These are phyloP conservation scores for Clivina fossor DNA, from an alignment of 2,888 invertebrate genomes.

Conservation along the genomic window DNA sequence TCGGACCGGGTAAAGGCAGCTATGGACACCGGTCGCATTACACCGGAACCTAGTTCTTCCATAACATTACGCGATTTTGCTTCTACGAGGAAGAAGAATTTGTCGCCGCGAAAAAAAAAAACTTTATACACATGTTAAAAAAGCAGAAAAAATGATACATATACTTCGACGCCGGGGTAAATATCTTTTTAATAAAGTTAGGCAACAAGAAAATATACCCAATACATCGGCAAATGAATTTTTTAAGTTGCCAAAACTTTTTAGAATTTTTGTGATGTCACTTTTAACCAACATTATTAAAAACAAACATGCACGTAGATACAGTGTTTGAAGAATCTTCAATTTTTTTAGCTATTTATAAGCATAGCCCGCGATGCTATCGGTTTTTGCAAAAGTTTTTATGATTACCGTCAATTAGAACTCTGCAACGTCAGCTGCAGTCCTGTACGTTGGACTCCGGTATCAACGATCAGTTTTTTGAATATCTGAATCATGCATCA, in stretches of 20 bases:
- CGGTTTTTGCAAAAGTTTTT: conserved; percentile 5
- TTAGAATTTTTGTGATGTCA: background rate
- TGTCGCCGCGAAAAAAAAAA: background rate
- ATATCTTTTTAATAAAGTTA: too few species aligned
- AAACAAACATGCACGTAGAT: background rate
- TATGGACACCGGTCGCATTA: too few species aligned
- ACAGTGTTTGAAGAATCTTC: background rate
- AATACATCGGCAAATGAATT: too few species aligned
- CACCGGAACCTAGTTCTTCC: background rate
- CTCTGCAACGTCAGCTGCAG: background rate
- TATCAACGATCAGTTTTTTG: conserved; percentile 3
- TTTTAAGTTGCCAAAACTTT: background rate
- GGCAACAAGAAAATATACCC: too few species aligned
- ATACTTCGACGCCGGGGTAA: too few species aligned
- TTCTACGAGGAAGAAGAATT: background rate
- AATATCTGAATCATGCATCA: background rate
- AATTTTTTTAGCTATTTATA: background rate
- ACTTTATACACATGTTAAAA: background rate
- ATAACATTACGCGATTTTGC: background rate
- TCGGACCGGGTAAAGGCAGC: too few species aligned
- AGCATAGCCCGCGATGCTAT: background rate
- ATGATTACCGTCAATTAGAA: background rate
- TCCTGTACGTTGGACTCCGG: background rate
- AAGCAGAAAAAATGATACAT: background rate
- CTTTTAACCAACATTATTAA: background rate